A percentile compares a stretch with the other conserved stretches of the same genome.
phyloP scores from a whole-genome alignment of 1,140 invertebrate species.

The Musca vetustissima region DNA sequence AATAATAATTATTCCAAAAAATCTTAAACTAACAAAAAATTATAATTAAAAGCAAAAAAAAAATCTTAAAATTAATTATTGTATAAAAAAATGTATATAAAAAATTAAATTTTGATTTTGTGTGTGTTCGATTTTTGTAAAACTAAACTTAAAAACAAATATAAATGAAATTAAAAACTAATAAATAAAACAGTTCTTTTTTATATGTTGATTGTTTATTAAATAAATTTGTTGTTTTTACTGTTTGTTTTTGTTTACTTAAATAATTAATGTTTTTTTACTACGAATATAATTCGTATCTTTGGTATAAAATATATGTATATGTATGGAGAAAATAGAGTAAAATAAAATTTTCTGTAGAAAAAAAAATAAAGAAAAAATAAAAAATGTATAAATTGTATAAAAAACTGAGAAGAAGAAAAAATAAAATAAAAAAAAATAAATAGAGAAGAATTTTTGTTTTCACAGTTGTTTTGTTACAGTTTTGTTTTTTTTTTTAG shows the following conservation, averaged over 20 bases:
- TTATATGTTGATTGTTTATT: constrained; percentile 20
- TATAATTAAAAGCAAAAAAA: neutral
- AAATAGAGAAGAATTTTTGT: neutral
- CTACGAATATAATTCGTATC: constrained; percentile 27
- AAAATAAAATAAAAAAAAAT: constrained; percentile 9
- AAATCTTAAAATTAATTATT: too few species aligned
- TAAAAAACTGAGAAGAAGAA: too few species aligned
- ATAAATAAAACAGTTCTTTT: constrained; percentile 15
- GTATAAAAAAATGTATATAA: too few species aligned
- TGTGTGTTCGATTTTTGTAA: too few species aligned
- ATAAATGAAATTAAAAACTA: neutral
- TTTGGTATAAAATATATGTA: constrained; percentile 26
- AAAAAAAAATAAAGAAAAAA: constrained; percentile 1
- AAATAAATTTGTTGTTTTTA: constrained; percentile 19
- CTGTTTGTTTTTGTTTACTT: constrained; percentile 1
- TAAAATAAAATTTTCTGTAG: neutral
- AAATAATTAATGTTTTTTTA: constrained; percentile 20
- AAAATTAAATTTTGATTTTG: too few species aligned
- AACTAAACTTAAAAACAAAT: too few species aligned
- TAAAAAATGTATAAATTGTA: constrained; percentile 14
- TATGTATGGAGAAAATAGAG: constrained; percentile 10
- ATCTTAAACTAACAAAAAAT: neutral
- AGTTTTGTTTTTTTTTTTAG: neutral
- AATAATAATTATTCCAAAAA: too few species aligned
- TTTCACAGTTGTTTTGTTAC: neutral